Base-by-base conservation (phyloP, 2,797 vertebrate species). In the Melanotaenia boesemani region DNA sequence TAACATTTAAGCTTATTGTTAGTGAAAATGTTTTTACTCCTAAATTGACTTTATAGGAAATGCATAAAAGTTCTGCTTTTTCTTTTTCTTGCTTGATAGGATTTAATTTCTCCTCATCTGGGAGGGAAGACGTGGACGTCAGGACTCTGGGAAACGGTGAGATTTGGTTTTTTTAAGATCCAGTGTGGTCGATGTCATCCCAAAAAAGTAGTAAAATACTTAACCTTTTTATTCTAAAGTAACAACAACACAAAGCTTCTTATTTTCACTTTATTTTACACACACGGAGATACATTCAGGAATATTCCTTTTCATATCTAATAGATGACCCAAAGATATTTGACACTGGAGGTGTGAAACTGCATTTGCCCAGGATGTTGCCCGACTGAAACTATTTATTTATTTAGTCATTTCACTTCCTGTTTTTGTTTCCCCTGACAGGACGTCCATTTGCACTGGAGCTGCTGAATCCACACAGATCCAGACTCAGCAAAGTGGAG, bases 41-140 rank as follows among this genome's bases (percentile, higher is more conserved):
- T 36, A 34, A 36, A 36, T 28, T 28, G 28, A 28, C 28, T 28
- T 28, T 28, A 28, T 28, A 28, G 28, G 28, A 28, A 28, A 28
- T 28, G 28, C 34, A 9, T 36, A 6, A 9, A 39, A 39, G 26
- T 13, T 44, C 0, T 32, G 16, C 18, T 50, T 50, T 15, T 46
- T 16, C 20, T 36, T 48, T 48, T 37, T 41, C 65, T 7, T 48
- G 16, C 6, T n/a, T 73, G 28, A 2, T 89, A 99, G 98, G 95
- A 78, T 98, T 99, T 89, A 98, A 99, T 87, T 99, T 99, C 93
- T 98, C 97, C 66, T 99, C 98, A 4, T 99, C 98, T 8, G 98
- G 98, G 77, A 94, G 98, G 89, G 98, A 99, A 92, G 98, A 99
- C 8, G 97, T 99, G 77, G 98, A 99, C 32, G 98, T 99, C 36